Conservation (phyloP, 2,888 invertebrate species). For the Leucophenga maculata region DNA sequence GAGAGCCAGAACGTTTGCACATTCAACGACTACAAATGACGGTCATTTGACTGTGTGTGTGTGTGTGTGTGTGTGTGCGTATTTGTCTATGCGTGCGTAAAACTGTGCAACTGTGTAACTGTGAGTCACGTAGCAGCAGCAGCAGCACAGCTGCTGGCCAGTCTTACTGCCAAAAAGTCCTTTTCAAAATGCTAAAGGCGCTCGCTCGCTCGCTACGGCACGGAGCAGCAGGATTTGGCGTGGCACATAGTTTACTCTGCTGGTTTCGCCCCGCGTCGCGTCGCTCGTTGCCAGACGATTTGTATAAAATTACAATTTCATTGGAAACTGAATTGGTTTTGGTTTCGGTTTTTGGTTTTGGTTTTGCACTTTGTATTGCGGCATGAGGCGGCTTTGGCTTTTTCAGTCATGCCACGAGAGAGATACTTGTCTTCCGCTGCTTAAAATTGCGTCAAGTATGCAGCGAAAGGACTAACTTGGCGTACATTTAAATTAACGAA, state of each 20-base stretch:
- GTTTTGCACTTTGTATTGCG: not conserved
- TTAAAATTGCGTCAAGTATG: not conserved
- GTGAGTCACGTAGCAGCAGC: not conserved
- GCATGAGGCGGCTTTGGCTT: not conserved
- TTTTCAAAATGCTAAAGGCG: not conserved
- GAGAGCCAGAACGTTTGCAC: conserved; percentile 36
- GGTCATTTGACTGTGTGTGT: conserved; percentile 39
- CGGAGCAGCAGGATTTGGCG: not conserved
- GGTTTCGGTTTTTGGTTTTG: conserved; percentile 27
- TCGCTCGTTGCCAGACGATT: conserved; percentile 32
- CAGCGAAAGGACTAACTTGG: not conserved
- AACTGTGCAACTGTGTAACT: not conserved
- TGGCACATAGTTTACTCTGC: not conserved
- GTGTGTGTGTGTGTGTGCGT: not conserved
- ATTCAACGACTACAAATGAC: conserved; percentile 54
- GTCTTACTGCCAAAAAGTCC: not conserved
- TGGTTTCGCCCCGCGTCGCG: not conserved
- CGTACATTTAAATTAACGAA: too few species aligned
- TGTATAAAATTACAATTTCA: conserved; percentile 51
- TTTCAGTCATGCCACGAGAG: not conserved
- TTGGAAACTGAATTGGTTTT: conserved; percentile 31
- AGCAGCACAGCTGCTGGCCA: conserved; percentile 6
- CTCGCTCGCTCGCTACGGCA: not conserved
- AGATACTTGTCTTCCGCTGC: not conserved
- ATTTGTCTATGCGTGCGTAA: not conserved